Evolutionary conservation across 2,888 invertebrate species (phyloP).

Genomic region (Carcina quercana): DNA sequence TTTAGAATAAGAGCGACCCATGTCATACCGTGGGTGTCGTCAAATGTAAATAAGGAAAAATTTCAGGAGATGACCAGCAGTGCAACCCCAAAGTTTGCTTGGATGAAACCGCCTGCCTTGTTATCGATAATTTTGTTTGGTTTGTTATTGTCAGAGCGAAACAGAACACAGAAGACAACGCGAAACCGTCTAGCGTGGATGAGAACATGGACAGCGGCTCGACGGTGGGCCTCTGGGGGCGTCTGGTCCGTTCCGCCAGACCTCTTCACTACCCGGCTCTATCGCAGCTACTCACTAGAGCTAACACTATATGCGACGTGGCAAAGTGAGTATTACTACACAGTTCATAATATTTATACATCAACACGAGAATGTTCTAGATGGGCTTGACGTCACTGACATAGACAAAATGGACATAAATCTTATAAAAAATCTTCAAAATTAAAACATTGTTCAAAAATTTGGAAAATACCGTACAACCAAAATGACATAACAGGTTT

Average conservation of each 20-base stretch:
- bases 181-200: conserved; percentile 34
- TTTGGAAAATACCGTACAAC: no score
- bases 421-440: no score
- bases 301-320: conserved; percentile 77
- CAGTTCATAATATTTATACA: not conserved
- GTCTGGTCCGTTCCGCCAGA: conserved; percentile 78
- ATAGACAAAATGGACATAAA: no score
- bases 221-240: conserved; percentile 60
- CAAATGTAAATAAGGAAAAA: no score
- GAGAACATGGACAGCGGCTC: conserved; percentile 65
- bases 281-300: conserved; percentile 76
- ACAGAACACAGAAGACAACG: conserved; percentile 36
- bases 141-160: conserved; percentile 58
- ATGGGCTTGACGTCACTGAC: no score
- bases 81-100: no score
- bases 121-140: no score
- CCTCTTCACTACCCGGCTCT: conserved; percentile 81
- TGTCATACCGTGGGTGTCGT: no score
- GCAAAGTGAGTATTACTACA: conserved; percentile 83
- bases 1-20: not conserved
- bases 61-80: no score
- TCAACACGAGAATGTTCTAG: not conserved
- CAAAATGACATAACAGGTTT: not conserved
- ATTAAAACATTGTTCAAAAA: not conserved
- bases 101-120: no score